phyloP scores from a whole-genome alignment of 2,113 vertebrate genomes.

The Capreolus pygargus region DNA sequence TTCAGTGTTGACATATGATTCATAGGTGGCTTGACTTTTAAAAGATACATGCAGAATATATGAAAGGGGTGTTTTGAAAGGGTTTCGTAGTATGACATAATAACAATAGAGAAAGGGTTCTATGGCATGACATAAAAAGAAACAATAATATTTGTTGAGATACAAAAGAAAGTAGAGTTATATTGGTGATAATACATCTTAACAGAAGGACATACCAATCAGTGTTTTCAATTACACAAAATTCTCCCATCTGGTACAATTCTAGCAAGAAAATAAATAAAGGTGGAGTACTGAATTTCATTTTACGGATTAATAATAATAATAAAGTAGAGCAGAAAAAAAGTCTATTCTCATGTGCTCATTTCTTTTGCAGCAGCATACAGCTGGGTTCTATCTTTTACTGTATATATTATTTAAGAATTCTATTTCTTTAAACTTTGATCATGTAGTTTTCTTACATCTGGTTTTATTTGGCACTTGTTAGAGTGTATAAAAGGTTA shows the following conservation, averaged over 20 bases:
- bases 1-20: constrained; percentile 19
- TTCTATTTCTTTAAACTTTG: constrained; percentile 63
- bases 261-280: constrained; percentile 72
- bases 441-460: constrained; percentile 53
- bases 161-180: constrained; percentile 53
- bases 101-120: neutral
- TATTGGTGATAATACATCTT: constrained; percentile 55
- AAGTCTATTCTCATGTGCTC: neutral
- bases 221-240: constrained; percentile 65
- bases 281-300: constrained; percentile 50
- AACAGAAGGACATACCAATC: constrained; percentile 48
- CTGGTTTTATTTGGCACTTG: constrained; percentile 58
- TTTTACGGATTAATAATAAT: constrained; percentile 64
- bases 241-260: constrained; percentile 69
- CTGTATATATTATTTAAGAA: constrained; percentile 68
- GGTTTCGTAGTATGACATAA: neutral
- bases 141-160: constrained; percentile 55
- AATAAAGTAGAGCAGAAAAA: constrained; percentile 37
- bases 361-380: constrained; percentile 35
- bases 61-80: constrained; percentile 30
- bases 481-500: constrained; percentile 13
- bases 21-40: neutral
- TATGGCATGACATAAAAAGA: constrained; percentile 40
- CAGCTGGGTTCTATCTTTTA: constrained; percentile 63
- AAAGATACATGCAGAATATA: neutral